Evolutionary conservation across 2,888 invertebrate species (phyloP), one percentile per base, ranked within the genome.

Genomic region (Serrognathus titanus): DNA sequence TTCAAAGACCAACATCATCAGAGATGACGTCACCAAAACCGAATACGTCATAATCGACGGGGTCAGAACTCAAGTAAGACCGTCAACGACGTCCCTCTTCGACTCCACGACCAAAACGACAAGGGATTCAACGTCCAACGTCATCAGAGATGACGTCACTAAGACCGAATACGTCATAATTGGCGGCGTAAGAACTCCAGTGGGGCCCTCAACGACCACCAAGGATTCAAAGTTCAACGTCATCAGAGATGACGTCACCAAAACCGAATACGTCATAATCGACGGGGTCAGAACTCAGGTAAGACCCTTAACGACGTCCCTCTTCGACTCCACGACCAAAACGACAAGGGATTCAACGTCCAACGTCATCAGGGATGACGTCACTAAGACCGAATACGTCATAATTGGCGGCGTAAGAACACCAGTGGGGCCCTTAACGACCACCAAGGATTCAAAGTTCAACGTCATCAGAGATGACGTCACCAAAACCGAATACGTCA

Each of bases 151-250:
- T 48, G 35, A 52, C 12, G 52, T 58, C 41, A 52, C 13, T 11
- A 40, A 20, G 2, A 35, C 43, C n/a, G 43, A 51, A 13, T 51
- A 43, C n/a, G 36, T 51, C 6, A 13, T 41, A 4, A 51, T 51
- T 12, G 51, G 36, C 12, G 51, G 51, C 5, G 31, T 51, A 11
- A 51, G 37, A 51, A 51, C 51, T 11, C 59, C 56, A 12, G 24
- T 31, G 24, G 6, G 24, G 24, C 24, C 24, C 7, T 20, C 20
- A 20, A 31, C 2, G 7, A 31, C 24, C 2, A 4, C 4, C 24
- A 24, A 24, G 24, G 24, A 24, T 24, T 24, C 24, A 13, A 51
- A 46, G 41, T 6, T 6, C 24, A 38, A 5, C 12, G 5, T 2
- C 10, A 2, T n/a, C n/a, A n/a, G n/a, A n/a, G n/a, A n/a, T n/a